Base-by-base conservation (phyloP, 2,113 vertebrate species). In the Arvicanthis niloticus region DNA sequence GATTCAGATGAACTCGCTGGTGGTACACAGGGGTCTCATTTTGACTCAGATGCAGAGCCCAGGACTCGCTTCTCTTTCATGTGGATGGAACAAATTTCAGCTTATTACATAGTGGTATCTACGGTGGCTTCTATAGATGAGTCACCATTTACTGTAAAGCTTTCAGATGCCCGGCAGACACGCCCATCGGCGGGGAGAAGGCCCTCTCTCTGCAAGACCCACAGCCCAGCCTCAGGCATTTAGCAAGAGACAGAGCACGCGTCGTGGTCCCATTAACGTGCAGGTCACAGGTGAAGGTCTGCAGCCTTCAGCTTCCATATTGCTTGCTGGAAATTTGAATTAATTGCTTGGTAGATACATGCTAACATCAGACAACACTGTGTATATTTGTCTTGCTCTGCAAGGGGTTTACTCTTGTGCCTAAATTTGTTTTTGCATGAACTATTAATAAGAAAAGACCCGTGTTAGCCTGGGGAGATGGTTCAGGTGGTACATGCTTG, bases 101-200 rank as follows among this genome's bases (percentile, higher is more conserved):
- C 96, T 98, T 97, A 97, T 97, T 97, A 97, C 98, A 97, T 95
- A 89, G 98, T 40, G n/a, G 91, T n/a, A 26, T 97, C 92, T 96
- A 82, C 76, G 13, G 97, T 95, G 42, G 37, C 98, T 97, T 93
- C 95, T 75, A 82, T 10, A 93, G 93, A 98, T 98, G 98, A 98
- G 98, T 99, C 98, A 98, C 98, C 97, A 0, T 90, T 99, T 99
- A 98, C 98, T 90, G 98, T 99, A 99, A 99, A 96, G 97, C 97
- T 98, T 98, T 98, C 98, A 84, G 89, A 67, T 97, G 97, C 97
- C 98, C 91, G 95, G 95, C 97, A 97, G 81, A 56, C 93, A 91
- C 77, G 8, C 94, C 82, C 70, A 81, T 96, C 9, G 22, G 87
- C 60, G 81, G 95, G 89, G 29, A 62, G 12, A 34, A 48, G 65